A percentile compares a stretch with the other conserved stretches of the same genome.
Conservation (phyloP, 1,140 invertebrate species). For the Megalonaias nervosa region DNA sequence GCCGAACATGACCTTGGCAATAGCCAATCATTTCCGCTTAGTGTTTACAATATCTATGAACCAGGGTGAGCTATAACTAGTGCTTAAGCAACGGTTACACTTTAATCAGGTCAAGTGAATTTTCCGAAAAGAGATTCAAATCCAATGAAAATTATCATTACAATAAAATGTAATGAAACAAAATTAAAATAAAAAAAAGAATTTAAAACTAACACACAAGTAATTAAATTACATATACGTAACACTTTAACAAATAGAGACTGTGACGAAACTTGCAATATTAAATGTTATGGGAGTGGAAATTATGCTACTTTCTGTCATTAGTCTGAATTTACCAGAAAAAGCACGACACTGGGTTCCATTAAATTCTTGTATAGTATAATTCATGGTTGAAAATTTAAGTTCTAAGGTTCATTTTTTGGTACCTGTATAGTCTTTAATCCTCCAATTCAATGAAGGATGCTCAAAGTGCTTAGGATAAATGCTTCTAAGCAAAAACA, state of each 20-base stretch:
- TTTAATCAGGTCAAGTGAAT: too few relatives aligned
- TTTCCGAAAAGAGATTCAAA: too few relatives aligned
- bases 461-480: slow-evolving; percentile 28
- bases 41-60: too few relatives aligned
- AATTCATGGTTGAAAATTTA: not conserved
- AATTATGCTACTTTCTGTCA: not conserved
- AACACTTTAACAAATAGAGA: not conserved
- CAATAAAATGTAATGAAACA: too few relatives aligned
- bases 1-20: too few relatives aligned
- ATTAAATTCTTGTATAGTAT: not conserved
- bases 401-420: not conserved
- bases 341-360: not conserved
- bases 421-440: slow-evolving; percentile 26
- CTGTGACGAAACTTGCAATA: not conserved
- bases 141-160: too few relatives aligned
- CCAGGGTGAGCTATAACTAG: too few relatives aligned
- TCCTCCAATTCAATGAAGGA: slow-evolving; percentile 13
- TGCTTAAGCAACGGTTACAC: too few relatives aligned
- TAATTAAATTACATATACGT: too few relatives aligned
- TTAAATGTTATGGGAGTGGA: not conserved
- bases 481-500: not conserved
- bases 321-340: not conserved
- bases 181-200: too few relatives aligned
- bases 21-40: too few relatives aligned
- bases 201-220: too few relatives aligned